A percentile compares a stretch with the other conserved stretches of the same genome.
phyloP scores from a whole-genome alignment of 2,888 invertebrate genomes.

The Drosophila glabriapex region DNA sequence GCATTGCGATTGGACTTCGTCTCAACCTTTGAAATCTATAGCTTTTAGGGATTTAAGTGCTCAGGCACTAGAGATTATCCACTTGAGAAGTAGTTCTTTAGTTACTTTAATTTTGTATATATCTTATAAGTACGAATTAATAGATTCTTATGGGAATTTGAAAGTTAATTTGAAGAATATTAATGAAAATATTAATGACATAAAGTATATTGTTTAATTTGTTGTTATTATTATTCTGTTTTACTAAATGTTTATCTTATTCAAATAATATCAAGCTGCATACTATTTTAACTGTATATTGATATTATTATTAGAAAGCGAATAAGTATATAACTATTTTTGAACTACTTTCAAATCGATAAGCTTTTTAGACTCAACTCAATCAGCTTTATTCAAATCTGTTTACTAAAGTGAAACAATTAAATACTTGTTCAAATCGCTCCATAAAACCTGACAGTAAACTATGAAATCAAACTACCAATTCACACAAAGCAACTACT shows the following conservation, averaged over 20 bases:
- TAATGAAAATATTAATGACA: background rate
- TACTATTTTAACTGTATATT: background rate
- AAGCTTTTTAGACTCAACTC: background rate
- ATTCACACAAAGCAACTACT: background rate
- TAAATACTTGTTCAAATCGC: background rate
- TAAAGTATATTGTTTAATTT: background rate
- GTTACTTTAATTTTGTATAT: background rate
- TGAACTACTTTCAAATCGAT: background rate
- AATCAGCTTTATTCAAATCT: background rate
- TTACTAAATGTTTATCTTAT: background rate
- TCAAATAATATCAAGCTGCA: background rate
- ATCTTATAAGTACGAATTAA: background rate
- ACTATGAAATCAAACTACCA: background rate
- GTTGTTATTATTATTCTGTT: background rate
- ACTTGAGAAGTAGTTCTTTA: background rate
- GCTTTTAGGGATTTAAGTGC: constrained; percentile 9
- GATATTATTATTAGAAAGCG: background rate
- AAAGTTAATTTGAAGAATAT: background rate
- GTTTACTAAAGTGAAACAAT: background rate
- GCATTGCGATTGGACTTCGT: constrained; percentile 12
- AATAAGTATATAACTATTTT: background rate
- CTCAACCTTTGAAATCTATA: constrained; percentile 22
- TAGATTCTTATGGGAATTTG: background rate
- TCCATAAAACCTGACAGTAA: background rate
- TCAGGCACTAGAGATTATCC: background rate